These are phyloP conservation scores for Bombus vancouverensis DNA, from an alignment of 1,140 invertebrate genomes.

Conservation along the genomic window DNA sequence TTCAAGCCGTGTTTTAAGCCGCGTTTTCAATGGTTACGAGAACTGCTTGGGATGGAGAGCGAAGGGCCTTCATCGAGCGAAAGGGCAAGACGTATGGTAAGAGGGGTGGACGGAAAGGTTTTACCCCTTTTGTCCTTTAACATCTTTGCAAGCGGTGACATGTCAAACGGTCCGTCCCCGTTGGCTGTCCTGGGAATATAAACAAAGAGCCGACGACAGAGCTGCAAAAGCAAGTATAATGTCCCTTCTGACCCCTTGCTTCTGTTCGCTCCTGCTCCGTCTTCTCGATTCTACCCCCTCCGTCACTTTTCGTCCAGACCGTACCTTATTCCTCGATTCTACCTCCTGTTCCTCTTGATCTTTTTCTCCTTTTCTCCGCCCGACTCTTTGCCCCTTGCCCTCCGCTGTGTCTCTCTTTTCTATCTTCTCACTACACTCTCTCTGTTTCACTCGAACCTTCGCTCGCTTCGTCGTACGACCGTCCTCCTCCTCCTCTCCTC, in stretches of 20 bases:
- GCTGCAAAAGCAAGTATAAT: conserved; percentile 62
- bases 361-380: conserved; percentile 29
- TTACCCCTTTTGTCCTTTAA: conserved; percentile 62
- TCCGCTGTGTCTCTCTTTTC: background rate
- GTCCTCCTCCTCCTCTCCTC: background rate
- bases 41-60: conserved; percentile 1
- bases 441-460: background rate
- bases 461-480: background rate
- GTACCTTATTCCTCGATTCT: conserved; percentile 21
- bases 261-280: conserved; percentile 26
- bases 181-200: conserved; percentile 59
- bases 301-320: conserved; percentile 21
- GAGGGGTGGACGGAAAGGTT: conserved; percentile 6
- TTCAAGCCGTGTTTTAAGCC: conserved; percentile 11
- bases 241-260: conserved; percentile 52
- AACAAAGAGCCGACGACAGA: conserved; percentile 63
- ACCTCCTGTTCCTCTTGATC: conserved; percentile 33
- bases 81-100: background rate
- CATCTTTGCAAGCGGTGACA: conserved; percentile 68
- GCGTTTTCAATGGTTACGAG: conserved; percentile 58
- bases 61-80: background rate
- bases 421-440: background rate
- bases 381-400: too few species aligned
- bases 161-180: conserved; percentile 66
- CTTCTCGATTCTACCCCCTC: conserved; percentile 48